Base-by-base conservation (phyloP, 2,888 invertebrate genomes). In the Keiferia lycopersicella region DNA sequence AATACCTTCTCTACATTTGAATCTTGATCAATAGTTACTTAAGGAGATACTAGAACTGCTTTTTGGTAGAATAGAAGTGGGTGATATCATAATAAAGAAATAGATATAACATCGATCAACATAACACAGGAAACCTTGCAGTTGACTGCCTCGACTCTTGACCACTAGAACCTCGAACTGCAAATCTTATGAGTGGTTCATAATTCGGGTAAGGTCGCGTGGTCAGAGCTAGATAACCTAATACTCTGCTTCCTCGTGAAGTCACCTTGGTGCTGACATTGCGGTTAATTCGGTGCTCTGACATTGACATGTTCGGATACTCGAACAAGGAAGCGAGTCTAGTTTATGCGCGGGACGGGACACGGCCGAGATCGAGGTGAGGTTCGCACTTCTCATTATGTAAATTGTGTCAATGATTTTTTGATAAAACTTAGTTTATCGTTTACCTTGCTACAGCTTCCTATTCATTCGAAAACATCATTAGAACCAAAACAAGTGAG, bases 301-400 rank as follows among this genome's bases (percentile, higher is more conserved):
- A 80, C 90, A 91, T 88, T 91, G 89, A 87, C 83, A 85, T 81
- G 83, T 82, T 84, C 83, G 81, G 83, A 84, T 86, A 83, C 83
- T 84, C 76, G 77, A 83, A 88, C 78, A 77, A 87, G 90, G 89
- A 90, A 90, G 84, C 85, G 73, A 73, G 80, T 75, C 75, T 77
- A 77, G 76, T 77, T 76, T 73, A 76, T 73, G 75, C 66, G 60
- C 71, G 70, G 76, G 73, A 18, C 30, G 30, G 30, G 34, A 34
- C 66, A 38, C 77, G 81, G 81, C 75, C 77, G 68, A 68, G 69
- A 68, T 69, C 71, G 68, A 64, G 66, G 63, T 58, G 69, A 64
- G 64, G 63, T 61, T 66, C 22, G 39, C 58, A 48, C 30, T n/a
- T 50, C 12, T 50, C 53, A 62, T 53, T 53, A 39, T 62, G 39